Base-by-base conservation (phyloP, 2,797 vertebrate genomes). In the Amblyraja radiata region DNA sequence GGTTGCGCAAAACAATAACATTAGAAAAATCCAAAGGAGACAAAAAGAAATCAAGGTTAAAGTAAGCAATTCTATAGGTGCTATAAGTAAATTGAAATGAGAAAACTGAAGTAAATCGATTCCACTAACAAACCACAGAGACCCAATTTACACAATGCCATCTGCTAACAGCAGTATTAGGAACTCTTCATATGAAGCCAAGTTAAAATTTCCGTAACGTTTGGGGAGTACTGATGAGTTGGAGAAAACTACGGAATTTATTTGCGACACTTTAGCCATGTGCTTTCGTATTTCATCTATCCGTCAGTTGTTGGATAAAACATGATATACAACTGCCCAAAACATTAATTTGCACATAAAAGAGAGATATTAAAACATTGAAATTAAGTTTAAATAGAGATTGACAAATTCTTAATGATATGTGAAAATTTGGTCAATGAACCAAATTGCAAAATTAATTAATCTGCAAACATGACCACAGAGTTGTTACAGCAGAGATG, bases 1-100 rank as follows among this genome's bases (percentile, higher is more conserved):
- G 90, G 71, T 76, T 25, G 13, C 11, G 46, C 36, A 92, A 76
- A 92, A 39, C 90, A 92, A 28, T 28, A 58, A 91, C 90, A 74
- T 39, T 74, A 74, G 32, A 74, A 73, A 74, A 91, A 28, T 73
- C 39, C 90, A 92, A 28, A 54, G 23, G 39, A 92, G 73, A 14
- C 90, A 76, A 39, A 58, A 23, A 74, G n/a, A 73, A 13, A 61
- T 65, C 39, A 73, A 91, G 68, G 36, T 91, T 25, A 91, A 11
- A 68, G 10, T 92, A 74, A 92, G 71, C 90, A 74, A 54, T 54
- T 28, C 28, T 23, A 0, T 76, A 76, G 39, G 46, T 54, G 13
- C 71, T 39, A 74, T 3, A 76, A 92, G 36, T 54, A 76, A 92
- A 88, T 14, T 68, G 61, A 86, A 21, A 28, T 58, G 58, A 83